Evolutionary conservation across 2,113 vertebrate genomes (phyloP).

Genomic region (Tympanuchus pallidicinctus): DNA sequence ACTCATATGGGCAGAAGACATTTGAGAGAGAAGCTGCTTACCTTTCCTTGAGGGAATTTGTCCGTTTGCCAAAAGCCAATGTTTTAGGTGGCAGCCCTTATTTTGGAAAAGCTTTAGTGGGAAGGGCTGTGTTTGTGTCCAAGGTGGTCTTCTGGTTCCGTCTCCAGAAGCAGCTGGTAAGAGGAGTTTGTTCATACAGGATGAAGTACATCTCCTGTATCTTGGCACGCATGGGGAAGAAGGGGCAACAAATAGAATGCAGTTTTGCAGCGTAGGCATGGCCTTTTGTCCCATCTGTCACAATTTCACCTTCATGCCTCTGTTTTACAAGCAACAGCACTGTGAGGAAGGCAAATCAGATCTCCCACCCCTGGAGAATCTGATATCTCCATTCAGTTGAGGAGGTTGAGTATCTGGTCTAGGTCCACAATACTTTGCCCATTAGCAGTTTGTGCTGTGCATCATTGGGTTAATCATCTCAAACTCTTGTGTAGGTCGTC

Average conservation of each 20-base stretch:
- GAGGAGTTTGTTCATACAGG: background rate
- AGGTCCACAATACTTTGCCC: background rate
- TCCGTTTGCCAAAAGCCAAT: background rate
- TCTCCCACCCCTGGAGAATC: background rate
- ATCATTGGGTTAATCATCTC: background rate
- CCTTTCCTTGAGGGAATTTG: background rate
- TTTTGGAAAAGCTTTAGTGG: background rate
- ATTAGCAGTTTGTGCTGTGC: accelerated
- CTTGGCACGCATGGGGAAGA: background rate
- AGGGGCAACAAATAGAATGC: background rate
- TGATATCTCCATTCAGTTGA: background rate
- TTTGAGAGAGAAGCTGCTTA: background rate
- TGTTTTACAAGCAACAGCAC: background rate
- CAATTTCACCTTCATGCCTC: background rate
- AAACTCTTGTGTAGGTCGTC: background rate
- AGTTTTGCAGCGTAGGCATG: background rate
- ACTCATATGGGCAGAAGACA: background rate
- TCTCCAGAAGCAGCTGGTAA: background rate
- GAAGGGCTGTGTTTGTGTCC: background rate
- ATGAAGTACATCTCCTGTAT: background rate
- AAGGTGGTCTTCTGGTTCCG: background rate
- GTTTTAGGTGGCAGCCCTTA: background rate
- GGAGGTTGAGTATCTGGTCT: background rate
- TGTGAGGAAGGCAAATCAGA: background rate
- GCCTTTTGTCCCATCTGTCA: background rate